Evolutionary conservation across 2,797 vertebrate species (phyloP).

Genomic region (Eremophila alpestris): DNA sequence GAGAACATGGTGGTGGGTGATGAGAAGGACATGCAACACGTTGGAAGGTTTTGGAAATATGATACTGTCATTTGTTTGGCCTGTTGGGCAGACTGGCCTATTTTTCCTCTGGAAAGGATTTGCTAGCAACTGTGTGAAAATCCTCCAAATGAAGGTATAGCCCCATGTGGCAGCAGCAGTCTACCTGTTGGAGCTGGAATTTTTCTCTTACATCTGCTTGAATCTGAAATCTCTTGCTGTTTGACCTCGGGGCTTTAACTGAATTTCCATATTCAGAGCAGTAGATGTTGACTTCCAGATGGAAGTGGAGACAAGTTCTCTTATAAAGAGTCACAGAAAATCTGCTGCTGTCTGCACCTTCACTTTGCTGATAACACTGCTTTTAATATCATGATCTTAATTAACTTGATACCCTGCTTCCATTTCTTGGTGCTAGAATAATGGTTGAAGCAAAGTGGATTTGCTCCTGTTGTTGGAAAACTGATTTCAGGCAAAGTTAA

Average conservation of each 20-base stretch:
- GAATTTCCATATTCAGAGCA: neutral
- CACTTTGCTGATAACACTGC: neutral
- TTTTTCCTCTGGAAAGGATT: neutral
- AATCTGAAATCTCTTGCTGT: neutral
- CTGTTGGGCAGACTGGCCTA: neutral
- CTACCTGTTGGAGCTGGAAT: neutral
- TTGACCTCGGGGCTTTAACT: neutral
- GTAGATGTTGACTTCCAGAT: neutral
- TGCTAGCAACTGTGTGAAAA: neutral
- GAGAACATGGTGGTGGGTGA: neutral
- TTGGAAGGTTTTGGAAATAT: neutral
- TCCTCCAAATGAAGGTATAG: neutral
- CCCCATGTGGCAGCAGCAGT: neutral
- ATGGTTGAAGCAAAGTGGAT: neutral
- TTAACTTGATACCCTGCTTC: neutral
- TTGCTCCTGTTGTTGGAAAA: neutral
- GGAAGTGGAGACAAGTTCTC: neutral
- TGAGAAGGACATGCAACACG: neutral
- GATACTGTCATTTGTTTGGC: neutral
- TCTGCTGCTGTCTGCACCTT: conserved; percentile 26
- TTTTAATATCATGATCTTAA: neutral
- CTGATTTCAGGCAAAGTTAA: neutral
- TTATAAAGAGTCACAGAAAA: neutral
- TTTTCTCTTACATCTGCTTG: neutral
- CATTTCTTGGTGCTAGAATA: neutral